Percentiles rank a stretch among this genome's conserved stretches.
These are phyloP conservation scores for Australoheros scitulus DNA, from an alignment of 2,113 vertebrate species.

Conservation along the genomic window DNA sequence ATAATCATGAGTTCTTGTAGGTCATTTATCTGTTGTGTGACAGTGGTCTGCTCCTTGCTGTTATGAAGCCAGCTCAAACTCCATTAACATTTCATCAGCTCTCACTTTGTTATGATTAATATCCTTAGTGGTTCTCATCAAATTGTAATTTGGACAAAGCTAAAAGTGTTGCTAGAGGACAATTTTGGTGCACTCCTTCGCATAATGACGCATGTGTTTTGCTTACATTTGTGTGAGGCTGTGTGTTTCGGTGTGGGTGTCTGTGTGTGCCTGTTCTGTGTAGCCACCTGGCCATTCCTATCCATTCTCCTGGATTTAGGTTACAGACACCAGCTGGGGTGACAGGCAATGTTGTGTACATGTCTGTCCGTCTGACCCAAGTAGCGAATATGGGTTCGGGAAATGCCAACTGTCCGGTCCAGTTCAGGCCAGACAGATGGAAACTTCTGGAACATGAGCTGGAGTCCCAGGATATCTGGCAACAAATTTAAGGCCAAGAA, in stretches of 20 bases:
- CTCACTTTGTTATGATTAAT: slow-evolving; percentile 49
- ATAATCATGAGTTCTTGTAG: slow-evolving; percentile 2
- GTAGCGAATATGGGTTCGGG: slow-evolving; percentile 13
- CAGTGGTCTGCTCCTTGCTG: slow-evolving; percentile 1
- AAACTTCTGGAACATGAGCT: slow-evolving; percentile 64
- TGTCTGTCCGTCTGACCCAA: slow-evolving; percentile 12
- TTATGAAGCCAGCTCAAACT: slow-evolving; percentile 20
- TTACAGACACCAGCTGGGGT: slow-evolving; percentile 27
- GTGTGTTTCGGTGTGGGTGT: neutral
- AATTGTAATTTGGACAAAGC: slow-evolving; percentile 45
- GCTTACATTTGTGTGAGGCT: neutral
- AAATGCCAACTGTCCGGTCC: slow-evolving; percentile 23
- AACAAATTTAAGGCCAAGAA: slow-evolving; percentile 16
- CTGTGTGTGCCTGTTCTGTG: neutral
- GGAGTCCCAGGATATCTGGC: slow-evolving; percentile 29
- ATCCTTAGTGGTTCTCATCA: slow-evolving; percentile 59
- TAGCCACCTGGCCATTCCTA: slow-evolving; percentile 42
- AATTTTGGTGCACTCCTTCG: slow-evolving; percentile 13
- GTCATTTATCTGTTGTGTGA: slow-evolving; percentile 38
- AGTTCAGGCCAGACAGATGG: slow-evolving; percentile 31
- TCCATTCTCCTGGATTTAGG: slow-evolving; percentile 30
- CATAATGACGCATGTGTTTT: slow-evolving; percentile 5
- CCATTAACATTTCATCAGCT: slow-evolving; percentile 60
- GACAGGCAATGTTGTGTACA: slow-evolving; percentile 41
- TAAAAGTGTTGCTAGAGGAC: slow-evolving; percentile 37